Base-by-base conservation (phyloP, 1,140 invertebrate genomes). In the Branchinecta lynchi region DNA sequence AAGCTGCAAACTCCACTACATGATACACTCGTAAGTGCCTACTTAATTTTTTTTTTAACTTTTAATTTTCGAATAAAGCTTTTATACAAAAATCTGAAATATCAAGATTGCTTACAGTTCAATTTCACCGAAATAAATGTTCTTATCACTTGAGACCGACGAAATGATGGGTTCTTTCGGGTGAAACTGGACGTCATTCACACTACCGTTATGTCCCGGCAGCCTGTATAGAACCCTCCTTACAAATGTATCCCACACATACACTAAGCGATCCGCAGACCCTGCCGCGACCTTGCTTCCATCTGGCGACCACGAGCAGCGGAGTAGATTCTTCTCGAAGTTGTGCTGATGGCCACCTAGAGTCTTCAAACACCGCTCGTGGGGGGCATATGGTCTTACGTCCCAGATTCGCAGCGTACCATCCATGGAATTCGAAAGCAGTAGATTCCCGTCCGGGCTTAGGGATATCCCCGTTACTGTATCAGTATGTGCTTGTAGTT, bases 371-470 rank as follows among this genome's bases (percentile, higher is more conserved):
- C 93, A 97, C 72, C 96, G 83, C 75, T 98, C 93, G 67, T 86
- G 85, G 1, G 93, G 90, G 3, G 84, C 84, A 78, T 83, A 88
- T 51, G 87, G 86, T 67, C 86, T 75, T 20, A 89, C 80, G 77
- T 88, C 87, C 87, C 87, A 88, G 45, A 87, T 82, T 73, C 86
- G 76, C 32, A 86, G 81, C 72, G 90, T 92, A 75, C 94, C 95
- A 78, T 99, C 96, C 95, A 99, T 98, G 0, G 93, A 85, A 81
- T 98, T 99, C 3, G 94, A 94, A 7, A 99, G 80, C 12, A 99
- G 81, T 77, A 94, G 84, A 69, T 92, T 93, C 0, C 96, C 96
- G 81, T 98, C 95, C 7, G 93, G 89, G 72, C 92, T 96, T 0
- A 99, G 80, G 20, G 88, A 83, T 70, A 99, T 76, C 72, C 92